These are phyloP conservation scores for Drosophila helvetica DNA, from an alignment of 2,888 invertebrate genomes.

Conservation along the genomic window DNA sequence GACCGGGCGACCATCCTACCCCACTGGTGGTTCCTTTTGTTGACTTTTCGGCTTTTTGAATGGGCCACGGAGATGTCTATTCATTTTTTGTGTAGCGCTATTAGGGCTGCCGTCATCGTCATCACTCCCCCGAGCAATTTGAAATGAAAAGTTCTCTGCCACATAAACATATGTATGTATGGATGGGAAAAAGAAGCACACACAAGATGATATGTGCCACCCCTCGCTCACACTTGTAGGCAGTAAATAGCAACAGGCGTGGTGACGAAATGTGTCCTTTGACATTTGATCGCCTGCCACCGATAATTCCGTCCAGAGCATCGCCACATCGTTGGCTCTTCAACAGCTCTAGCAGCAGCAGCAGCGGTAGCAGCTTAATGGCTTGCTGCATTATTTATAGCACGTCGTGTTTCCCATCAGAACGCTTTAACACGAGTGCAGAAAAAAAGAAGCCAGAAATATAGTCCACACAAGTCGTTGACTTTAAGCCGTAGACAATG, in stretches of 20 bases:
- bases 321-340: conserved; percentile 45
- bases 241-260: conserved; percentile 73
- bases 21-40: conserved; percentile 53
- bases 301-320: conserved; percentile 45
- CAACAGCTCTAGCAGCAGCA: conserved; percentile 33
- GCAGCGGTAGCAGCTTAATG: conserved; percentile 55
- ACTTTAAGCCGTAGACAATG: conserved; percentile 65
- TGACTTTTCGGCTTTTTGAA: conserved; percentile 77
- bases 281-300: conserved; percentile 70
- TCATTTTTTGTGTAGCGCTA: conserved; percentile 69
- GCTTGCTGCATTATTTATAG: conserved; percentile 71
- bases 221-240: conserved; percentile 53
- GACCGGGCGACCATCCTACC: background rate
- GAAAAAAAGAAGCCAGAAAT: conserved; percentile 40
- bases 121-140: conserved; percentile 56
- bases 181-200: conserved; percentile 24
- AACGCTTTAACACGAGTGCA: conserved; percentile 52
- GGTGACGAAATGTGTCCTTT: conserved; percentile 77
- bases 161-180: conserved; percentile 56
- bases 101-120: conserved; percentile 42
- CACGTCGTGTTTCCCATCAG: conserved; percentile 60
- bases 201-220: conserved; percentile 51
- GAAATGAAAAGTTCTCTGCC: conserved; percentile 75
- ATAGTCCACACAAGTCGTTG: conserved; percentile 60
- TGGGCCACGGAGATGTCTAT: conserved; percentile 66